phyloP scores from a whole-genome alignment of 1,140 invertebrate genomes.

The Diorhabda elongata region DNA sequence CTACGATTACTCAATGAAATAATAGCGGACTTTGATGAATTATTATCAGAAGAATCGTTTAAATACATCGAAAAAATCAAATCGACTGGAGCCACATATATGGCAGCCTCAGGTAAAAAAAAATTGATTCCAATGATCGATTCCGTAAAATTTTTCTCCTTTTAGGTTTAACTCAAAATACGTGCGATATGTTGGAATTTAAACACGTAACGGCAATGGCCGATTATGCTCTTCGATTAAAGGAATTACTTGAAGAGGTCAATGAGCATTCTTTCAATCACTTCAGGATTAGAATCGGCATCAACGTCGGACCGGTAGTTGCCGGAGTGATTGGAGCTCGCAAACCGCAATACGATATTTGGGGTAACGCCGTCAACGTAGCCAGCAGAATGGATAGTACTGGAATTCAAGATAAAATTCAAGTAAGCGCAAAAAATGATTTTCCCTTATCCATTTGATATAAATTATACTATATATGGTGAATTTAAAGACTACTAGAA shows the following conservation, averaged over 20 bases:
- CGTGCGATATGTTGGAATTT: conserved; percentile 72
- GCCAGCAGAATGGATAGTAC: conserved; percentile 87
- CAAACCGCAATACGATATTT: conserved; percentile 89
- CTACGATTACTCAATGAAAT: conserved; percentile 93
- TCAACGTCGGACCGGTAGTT: conserved; percentile 92
- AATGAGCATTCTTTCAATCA: conserved; percentile 97
- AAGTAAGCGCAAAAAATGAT: conserved; percentile 46
- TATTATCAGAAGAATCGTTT: conserved; percentile 81
- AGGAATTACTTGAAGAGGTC: conserved; percentile 81
- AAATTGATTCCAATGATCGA: background rate
- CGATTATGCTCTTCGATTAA: conserved; percentile 83
- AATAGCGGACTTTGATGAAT: conserved; percentile 93
- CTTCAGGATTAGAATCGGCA: conserved; percentile 89
- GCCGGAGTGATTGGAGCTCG: conserved; percentile 93
- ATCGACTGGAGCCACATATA: conserved; percentile 92
- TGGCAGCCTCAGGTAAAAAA: conserved; percentile 86
- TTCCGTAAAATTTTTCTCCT: conserved; percentile 19
- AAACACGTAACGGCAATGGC: conserved; percentile 85
- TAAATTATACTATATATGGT: background rate
- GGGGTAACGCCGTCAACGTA: conserved; percentile 94
- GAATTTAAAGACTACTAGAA: background rate
- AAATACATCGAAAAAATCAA: conserved; percentile 96
- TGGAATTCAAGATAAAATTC: conserved; percentile 75
- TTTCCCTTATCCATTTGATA: background rate
- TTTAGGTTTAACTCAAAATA: conserved; percentile 70